phyloP scores from a whole-genome alignment of 2,888 invertebrate genomes.

The Noctua janthe region DNA sequence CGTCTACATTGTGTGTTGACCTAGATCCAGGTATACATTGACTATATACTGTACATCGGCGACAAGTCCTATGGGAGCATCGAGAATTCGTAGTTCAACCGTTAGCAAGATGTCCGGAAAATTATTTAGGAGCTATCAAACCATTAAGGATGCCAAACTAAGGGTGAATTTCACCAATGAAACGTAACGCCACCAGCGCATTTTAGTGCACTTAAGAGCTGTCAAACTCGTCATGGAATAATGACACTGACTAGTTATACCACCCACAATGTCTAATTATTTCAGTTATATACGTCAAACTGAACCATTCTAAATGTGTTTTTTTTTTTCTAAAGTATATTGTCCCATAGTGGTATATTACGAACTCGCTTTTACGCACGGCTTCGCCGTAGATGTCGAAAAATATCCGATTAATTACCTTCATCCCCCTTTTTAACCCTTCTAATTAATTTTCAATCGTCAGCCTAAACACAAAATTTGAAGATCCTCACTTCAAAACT shows the following conservation, averaged over 20 bases:
- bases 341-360: background rate
- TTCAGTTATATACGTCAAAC: background rate
- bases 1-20: constrained; percentile 6
- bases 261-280: background rate
- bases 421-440: too few relatives aligned
- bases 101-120: background rate
- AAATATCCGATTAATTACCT: too few relatives aligned
- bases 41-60: constrained; percentile 8
- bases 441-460: too few relatives aligned
- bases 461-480: too few relatives aligned
- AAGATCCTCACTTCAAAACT: too few relatives aligned
- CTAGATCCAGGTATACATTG: constrained; percentile 19
- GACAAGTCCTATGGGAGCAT: constrained; percentile 20
- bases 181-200: background rate
- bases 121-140: constrained; percentile 14
- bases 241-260: background rate
- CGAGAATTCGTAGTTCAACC: constrained; percentile 1
- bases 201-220: background rate
- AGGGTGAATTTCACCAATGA: background rate
- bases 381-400: too few relatives aligned
- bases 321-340: background rate
- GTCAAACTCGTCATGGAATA: background rate
- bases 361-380: too few relatives aligned
- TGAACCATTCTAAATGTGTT: background rate
- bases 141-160: background rate